Conservation (phyloP, 2,797 vertebrate species). For the Hydrolagus colliei region DNA sequence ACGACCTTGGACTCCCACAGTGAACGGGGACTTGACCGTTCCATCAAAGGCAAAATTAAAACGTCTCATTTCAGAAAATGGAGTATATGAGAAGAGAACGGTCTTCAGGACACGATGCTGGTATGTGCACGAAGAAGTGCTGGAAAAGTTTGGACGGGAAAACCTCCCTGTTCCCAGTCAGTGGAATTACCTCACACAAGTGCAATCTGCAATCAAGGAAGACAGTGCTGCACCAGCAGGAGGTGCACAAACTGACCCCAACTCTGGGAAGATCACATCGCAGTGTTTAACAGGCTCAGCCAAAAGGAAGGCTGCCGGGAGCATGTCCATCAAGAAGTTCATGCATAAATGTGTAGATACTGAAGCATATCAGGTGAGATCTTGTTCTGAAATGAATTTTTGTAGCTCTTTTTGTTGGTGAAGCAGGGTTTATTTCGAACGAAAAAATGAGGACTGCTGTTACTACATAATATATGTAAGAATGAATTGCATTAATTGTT, state of each 20-base stretch:
- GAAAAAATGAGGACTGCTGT: no score
- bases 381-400: not conserved
- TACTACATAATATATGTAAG: no score
- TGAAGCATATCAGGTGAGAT: constrained; percentile 65
- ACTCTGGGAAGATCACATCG: not conserved
- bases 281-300: constrained; percentile 43
- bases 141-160: constrained; percentile 67
- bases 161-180: constrained; percentile 81
- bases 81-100: constrained; percentile 82
- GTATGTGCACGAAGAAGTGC: constrained; percentile 80
- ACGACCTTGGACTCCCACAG: not conserved
- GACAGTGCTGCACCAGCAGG: constrained; percentile 43
- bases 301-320: constrained; percentile 75
- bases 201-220: constrained; percentile 59
- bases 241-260: not conserved
- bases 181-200: constrained; percentile 81
- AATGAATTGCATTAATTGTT: no score
- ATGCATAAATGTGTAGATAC: constrained; percentile 72
- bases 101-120: constrained; percentile 77
- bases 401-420: no score
- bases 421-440: no score
- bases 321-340: constrained; percentile 91
- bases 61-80: constrained; percentile 78
- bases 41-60: constrained; percentile 82
- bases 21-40: constrained; percentile 48